These are phyloP conservation scores for Esperia sulphurella DNA, from an alignment of 2,888 invertebrate species.

Conservation along the genomic window DNA sequence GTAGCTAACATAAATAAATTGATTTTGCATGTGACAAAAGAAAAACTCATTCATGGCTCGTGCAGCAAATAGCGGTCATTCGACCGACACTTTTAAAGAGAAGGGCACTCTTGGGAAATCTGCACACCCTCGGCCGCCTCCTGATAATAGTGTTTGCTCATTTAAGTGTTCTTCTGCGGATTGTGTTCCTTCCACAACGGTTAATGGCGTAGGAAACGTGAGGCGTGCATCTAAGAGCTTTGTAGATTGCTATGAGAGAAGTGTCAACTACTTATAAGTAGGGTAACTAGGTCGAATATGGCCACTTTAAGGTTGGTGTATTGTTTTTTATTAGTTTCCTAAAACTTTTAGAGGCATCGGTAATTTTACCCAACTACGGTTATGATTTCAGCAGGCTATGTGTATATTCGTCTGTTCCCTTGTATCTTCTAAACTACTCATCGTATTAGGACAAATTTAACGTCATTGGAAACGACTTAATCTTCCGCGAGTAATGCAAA, in stretches of 20 bases:
- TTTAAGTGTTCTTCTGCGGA: slow-evolving; percentile 66
- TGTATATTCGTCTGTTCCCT: no score
- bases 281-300: no score
- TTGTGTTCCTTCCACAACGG: slow-evolving; percentile 52
- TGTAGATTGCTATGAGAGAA: slow-evolving; percentile 13
- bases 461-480: no score
- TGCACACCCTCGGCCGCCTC: slow-evolving; percentile 52
- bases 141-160: slow-evolving; percentile 76
- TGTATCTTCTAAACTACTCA: no score
- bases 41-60: slow-evolving; percentile 33
- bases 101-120: slow-evolving; percentile 72
- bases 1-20: not conserved
- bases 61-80: slow-evolving; percentile 57
- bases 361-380: no score
- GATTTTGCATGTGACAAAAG: slow-evolving; percentile 8
- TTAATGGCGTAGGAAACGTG: slow-evolving; percentile 40
- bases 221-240: slow-evolving; percentile 31
- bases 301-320: no score
- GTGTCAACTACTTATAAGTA: slow-evolving; percentile 11
- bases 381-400: no score
- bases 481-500: no score
- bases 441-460: no score
- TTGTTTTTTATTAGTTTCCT: no score
- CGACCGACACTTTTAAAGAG: slow-evolving; percentile 66
- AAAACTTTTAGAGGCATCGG: no score